Conservation (phyloP, 2,888 invertebrate genomes). For the Cataglyphis cursor region DNA sequence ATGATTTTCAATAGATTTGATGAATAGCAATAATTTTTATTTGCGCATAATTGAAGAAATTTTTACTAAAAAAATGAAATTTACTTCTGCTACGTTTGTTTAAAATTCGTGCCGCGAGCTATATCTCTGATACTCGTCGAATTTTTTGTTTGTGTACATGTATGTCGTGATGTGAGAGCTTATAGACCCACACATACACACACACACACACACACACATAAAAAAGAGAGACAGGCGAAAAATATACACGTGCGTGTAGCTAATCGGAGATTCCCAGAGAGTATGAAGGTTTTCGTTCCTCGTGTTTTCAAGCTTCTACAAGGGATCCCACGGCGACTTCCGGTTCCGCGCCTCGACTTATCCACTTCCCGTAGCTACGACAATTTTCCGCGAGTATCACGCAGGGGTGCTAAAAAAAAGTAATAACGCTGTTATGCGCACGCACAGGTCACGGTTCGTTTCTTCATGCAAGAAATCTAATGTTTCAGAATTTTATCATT, state of each 20-base stretch:
- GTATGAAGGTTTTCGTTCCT: conserved; percentile 52
- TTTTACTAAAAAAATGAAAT: neutral
- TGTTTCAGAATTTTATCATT: conserved; percentile 13
- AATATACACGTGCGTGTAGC: conserved; percentile 55
- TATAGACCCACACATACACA: neutral
- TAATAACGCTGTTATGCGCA: conserved; percentile 32
- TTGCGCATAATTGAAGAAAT: conserved; percentile 28
- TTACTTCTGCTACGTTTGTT: neutral
- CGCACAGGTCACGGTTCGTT: conserved; percentile 44
- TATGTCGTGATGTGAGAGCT: conserved; percentile 16
- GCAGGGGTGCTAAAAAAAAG: conserved; percentile 32
- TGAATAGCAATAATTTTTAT: conserved; percentile 31
- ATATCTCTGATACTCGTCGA: conserved; percentile 3
- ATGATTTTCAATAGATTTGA: conserved; percentile 19
- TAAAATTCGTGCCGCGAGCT: neutral
- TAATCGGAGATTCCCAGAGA: conserved; percentile 68
- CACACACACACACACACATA: neutral
- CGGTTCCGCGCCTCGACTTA: conserved; percentile 69
- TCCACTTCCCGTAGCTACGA: conserved; percentile 63
- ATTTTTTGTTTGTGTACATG: neutral
- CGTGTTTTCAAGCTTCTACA: conserved; percentile 71
- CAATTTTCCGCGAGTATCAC: conserved; percentile 65
- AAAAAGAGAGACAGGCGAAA: conserved; percentile 30
- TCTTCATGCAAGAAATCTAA: neutral
- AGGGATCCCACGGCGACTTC: conserved; percentile 77